Conservation (phyloP, 2,113 vertebrate genomes). For the Arenaria interpres region DNA sequence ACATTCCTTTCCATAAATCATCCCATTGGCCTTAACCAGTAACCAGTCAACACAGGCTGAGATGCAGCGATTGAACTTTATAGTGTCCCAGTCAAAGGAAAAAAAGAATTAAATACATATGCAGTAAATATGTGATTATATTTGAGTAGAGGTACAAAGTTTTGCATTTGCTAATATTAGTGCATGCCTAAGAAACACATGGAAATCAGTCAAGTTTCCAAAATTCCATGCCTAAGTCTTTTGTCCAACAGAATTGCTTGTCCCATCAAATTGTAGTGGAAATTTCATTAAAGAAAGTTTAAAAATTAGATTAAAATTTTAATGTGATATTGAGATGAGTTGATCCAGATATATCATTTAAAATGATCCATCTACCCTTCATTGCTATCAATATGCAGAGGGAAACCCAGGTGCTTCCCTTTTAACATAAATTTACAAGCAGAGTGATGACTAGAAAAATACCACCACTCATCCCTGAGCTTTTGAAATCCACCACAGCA, state of each 20-base stretch:
- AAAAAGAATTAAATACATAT: background rate
- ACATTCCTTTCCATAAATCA: background rate
- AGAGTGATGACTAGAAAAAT: background rate
- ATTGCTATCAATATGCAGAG: background rate
- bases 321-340: background rate
- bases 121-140: background rate
- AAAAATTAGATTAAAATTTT: background rate
- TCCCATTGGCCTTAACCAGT: background rate
- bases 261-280: background rate
- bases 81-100: background rate
- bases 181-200: background rate
- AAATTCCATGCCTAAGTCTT: background rate
- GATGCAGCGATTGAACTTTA: background rate
- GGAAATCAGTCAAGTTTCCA: background rate
- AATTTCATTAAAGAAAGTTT: background rate
- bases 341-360: background rate
- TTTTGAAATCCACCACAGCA: background rate
- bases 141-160: background rate
- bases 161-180: background rate
- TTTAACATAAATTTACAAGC: background rate
- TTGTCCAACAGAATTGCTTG: background rate
- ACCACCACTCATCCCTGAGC: background rate
- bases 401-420: background rate
- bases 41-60: background rate
- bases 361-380: background rate